Evolutionary conservation across 2,888 invertebrate genomes (phyloP), one percentile per base, ranked within the genome.

Genomic region (Eucriotettix oculatus): DNA sequence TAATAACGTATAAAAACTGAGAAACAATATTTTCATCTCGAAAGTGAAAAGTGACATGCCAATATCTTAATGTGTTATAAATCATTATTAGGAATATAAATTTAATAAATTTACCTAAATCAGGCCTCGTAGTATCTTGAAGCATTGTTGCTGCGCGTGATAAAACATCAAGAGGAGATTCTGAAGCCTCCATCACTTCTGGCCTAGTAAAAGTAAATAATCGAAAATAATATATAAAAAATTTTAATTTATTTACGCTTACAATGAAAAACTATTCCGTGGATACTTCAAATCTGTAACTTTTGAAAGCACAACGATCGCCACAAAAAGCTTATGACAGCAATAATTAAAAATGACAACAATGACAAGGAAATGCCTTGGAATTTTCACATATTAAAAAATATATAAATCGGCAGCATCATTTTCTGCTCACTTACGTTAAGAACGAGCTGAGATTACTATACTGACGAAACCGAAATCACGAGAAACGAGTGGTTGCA

Each of bases 81-180:
- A 29, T 2, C 29, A 29, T 2, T 29, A 29, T 29, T 7, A 29
- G 29, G 29, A 7, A 29, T 5, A 29, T 29, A 29, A 29, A 29
- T 29, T 29, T 5, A 29, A 5, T 29, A 5, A 29, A 29, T 29
- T 29, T 29, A 29, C 29, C 29, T 29, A 29, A 29, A 5, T 29
- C 29, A 29, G 29, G 29, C 29, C 29, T 29, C 29, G 29, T 29
- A 29, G 29, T 87, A 60, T 69, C 67, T 74, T 89, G 89, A 67
- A 91, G 85, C 90, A 91, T 90, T 29, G 90, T 90, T 29, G 91
- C 91, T 63, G 90, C 91, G 69, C 90, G 82, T 66, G 90, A 90
- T 66, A 92, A 78, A 67, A 92, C 90, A 71, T 91, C 90, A 72
- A 91, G 75, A 64, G 91, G 87, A 62, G 89, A 86, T 78, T 91